Conservation (phyloP, 1,140 invertebrate genomes). For the Drosophila repletoides region DNA sequence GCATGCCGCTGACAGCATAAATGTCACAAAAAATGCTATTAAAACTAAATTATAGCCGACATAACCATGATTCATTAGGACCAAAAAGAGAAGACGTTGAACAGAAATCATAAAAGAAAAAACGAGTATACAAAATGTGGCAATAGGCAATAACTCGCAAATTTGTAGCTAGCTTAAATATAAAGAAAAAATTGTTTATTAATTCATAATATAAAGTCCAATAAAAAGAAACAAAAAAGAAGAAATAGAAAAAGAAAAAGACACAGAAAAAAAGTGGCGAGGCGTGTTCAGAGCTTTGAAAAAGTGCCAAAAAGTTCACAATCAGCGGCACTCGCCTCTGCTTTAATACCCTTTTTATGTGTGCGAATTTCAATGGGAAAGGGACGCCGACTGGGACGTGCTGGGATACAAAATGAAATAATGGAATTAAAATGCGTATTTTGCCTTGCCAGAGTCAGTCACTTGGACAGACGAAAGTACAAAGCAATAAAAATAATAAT, state of each 20-base stretch:
- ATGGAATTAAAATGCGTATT: constrained; percentile 76
- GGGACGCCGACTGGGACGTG: not conserved
- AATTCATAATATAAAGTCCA: constrained; percentile 62
- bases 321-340: constrained; percentile 49
- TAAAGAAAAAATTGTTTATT: constrained; percentile 63
- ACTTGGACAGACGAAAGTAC: constrained; percentile 60
- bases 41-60: constrained; percentile 77
- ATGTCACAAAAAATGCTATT: constrained; percentile 78
- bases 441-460: constrained; percentile 67
- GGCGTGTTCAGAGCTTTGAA: constrained; percentile 61
- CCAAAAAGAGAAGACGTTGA: constrained; percentile 29
- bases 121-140: constrained; percentile 56
- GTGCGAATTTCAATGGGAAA: constrained; percentile 58
- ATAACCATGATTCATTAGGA: constrained; percentile 75
- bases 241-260: no score
- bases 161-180: constrained; percentile 70
- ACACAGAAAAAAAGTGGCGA: constrained; percentile 52
- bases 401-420: constrained; percentile 47
- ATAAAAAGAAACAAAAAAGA: constrained; percentile 35
- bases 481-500: constrained; percentile 74
- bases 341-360: constrained; percentile 72
- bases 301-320: constrained; percentile 66
- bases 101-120: constrained; percentile 42
- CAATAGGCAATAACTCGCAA: constrained; percentile 61
- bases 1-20: constrained; percentile 75